These are phyloP conservation scores for Hemiprocne comata DNA, from an alignment of 2,113 vertebrate genomes.

Conservation along the genomic window DNA sequence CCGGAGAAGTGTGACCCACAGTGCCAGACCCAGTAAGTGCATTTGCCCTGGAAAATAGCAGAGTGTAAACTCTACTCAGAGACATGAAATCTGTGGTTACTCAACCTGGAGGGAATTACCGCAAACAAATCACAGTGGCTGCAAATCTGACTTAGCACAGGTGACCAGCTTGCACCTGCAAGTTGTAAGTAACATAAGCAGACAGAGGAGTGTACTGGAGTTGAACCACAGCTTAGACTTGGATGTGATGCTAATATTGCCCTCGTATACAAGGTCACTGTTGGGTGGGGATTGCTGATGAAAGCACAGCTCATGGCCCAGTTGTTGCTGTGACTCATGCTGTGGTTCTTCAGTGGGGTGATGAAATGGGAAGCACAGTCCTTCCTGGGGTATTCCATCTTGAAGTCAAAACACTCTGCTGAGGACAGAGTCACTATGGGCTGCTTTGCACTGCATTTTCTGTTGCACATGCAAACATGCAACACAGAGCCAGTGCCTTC, in stretches of 20 bases:
- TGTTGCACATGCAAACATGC: not conserved
- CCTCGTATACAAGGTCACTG: conserved; percentile 58
- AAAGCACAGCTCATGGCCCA: conserved; percentile 75
- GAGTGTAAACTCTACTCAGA: not conserved
- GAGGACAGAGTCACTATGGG: not conserved
- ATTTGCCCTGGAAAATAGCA: not conserved
- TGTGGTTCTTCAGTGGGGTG: conserved; percentile 62
- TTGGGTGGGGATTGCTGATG: conserved; percentile 56
- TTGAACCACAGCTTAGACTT: conserved; percentile 65
- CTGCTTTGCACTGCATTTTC: not conserved
- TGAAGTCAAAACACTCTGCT: not conserved
- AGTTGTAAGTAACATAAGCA: conserved; percentile 46
- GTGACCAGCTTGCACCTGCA: conserved; percentile 58
- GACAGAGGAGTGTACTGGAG: conserved; percentile 62
- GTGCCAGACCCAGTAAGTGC: not conserved
- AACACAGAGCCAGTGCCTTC: not conserved
- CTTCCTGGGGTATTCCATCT: conserved; percentile 1
- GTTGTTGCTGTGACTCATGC: conserved; percentile 30
- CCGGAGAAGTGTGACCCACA: not conserved
- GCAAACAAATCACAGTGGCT: not conserved
- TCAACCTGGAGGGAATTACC: not conserved
- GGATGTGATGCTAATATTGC: conserved; percentile 43
- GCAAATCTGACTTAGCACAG: conserved; percentile 33
- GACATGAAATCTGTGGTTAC: not conserved
- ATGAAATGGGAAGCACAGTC: conserved; percentile 67